Evolutionary conservation across 1,140 invertebrate species (phyloP), one percentile per base, ranked within the genome.

Genomic region (Carposina sasakii): DNA sequence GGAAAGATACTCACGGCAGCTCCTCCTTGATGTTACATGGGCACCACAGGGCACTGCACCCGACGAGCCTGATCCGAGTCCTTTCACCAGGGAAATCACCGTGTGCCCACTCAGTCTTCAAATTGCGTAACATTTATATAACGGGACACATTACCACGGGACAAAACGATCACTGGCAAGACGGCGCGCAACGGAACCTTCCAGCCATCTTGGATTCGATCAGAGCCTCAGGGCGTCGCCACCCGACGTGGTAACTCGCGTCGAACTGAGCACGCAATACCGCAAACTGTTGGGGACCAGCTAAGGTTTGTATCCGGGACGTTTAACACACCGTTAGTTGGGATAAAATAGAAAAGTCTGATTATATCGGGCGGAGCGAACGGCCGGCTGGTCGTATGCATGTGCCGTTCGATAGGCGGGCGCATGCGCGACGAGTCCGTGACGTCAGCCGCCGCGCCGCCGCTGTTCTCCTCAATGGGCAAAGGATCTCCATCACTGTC

Each of bases 41-140:
- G 71, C 63, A 55, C 65, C 62, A 54, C 49, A 59, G 62, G 49
- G 61, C 67, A 68, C 67, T 63, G 68, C 69, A 65, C 67, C 60
- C 15, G 13, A 19, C 8, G 33, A 36, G 12, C 16, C 16, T 8
- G 33, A 16, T 4, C 50, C 53, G 43, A 41, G 33, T 41, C 33
- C 20, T 34, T 30, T 24, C 12, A 24, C 36, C 50, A 63, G 55
- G 57, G 46, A 65, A 68, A 63, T 62, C 71, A 69, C 73, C 74
- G 64, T 60, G 57, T 60, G 51, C 56, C 53, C 70, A 71, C 69
- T 61, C 52, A 57, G 66, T 69, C 67, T 61, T 62, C 48, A 68
- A 67, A 69, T 81, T 74, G 73, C 73, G 73, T 79, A 82, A 81
- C 78, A 83, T 82, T 78, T 81, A 82, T 76, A 74, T 75, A 73